Evolutionary conservation across 2,113 vertebrate genomes (phyloP), one percentile per base, ranked within the genome.

Genomic region (Pygathrix nemaeus): DNA sequence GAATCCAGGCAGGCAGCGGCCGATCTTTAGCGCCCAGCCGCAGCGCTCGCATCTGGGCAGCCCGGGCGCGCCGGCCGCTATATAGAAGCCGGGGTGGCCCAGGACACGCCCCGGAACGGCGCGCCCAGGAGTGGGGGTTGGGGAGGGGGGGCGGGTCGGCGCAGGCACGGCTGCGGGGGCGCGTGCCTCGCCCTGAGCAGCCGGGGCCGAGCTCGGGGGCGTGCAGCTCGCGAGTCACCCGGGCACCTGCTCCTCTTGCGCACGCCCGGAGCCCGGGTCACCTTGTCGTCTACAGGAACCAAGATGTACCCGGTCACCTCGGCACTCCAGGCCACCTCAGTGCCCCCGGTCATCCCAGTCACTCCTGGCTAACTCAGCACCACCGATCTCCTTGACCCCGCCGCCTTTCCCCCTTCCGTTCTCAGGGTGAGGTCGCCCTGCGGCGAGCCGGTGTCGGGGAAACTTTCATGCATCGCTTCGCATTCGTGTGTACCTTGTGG

Each of bases 101-200:
- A 98, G 98, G 99, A 98, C 99, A 99, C 99, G 99, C 99, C 99
- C 99, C 99, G 99, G 98, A 96, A 98, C 98, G 97, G 98, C 91
- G 96, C 81, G 96, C 96, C 52, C 68, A 55, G 30, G 43, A 80
- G 72, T 30, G 25, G 55, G 57, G 61, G 61, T 13, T 30, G 61
- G 61, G 78, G 78, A 38, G 38, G 64, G 85, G 85, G 82, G 13
- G 87, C n/a, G 78, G 75, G 55, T 30, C 57, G 72, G 96, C 66
- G 57, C 86, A 10, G 72, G 52, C 75, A 21, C 35, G 3, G 52
- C 81, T 81, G 23, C 5, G 6, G 85, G 81, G 57, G n/a, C 93
- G 21, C 18, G 70, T n/a, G 70, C 76, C 23, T 75, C 30, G 30
- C 27, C 8, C 27, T 0, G 40, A 2, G 78, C 57, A 17, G 66